Percentiles rank a stretch among this genome's conserved stretches.
Conservation (phyloP, 2,113 vertebrate species). For the Nothoprocta perdicaria region DNA sequence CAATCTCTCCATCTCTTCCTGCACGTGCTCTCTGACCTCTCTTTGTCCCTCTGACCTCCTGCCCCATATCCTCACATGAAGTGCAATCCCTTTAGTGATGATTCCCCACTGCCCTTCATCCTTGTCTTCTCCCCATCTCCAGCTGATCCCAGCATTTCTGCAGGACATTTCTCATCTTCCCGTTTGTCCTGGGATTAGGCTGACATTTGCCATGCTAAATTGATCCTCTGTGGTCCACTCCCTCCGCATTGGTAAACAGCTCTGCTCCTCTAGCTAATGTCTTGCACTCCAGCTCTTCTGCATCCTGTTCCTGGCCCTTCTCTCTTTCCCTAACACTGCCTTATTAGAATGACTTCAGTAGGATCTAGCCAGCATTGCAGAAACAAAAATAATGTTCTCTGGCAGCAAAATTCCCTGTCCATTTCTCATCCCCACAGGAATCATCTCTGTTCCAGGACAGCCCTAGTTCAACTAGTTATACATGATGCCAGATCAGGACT, state of each 20-base stretch:
- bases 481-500: accelerated
- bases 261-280: neutral
- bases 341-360: neutral
- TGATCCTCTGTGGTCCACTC: neutral
- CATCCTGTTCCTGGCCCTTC: neutral
- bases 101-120: neutral
- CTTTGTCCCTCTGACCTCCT: neutral
- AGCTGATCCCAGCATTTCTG: neutral
- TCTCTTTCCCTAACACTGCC: neutral
- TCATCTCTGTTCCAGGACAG: neutral
- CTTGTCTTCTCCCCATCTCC: neutral
- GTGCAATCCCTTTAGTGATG: neutral
- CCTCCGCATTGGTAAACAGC: constrained; percentile 25
- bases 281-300: neutral
- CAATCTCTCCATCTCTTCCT: neutral
- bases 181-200: neutral
- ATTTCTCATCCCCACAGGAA: neutral
- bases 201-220: neutral
- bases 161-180: neutral
- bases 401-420: neutral
- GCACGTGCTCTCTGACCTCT: neutral
- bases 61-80: neutral
- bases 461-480: accelerated
- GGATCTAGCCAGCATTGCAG: neutral
- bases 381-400: neutral